These are phyloP conservation scores for Sarcophaga bullata DNA, from an alignment of 1,140 invertebrate genomes.

Conservation along the genomic window DNA sequence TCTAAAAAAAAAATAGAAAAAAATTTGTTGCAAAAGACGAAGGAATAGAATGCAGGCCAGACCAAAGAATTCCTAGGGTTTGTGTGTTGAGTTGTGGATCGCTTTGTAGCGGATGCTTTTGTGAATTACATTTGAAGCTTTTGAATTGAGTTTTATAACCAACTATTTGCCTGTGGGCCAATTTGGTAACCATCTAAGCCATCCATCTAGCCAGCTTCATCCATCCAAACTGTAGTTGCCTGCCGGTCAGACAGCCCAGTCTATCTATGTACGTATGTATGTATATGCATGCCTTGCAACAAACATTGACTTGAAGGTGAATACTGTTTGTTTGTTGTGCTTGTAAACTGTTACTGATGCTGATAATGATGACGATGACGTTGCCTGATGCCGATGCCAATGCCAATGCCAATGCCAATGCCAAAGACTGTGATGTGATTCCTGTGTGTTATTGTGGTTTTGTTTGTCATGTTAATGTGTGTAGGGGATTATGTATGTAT, in stretches of 20 bases:
- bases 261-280: background rate
- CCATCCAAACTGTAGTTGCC: background rate
- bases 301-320: background rate
- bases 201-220: background rate
- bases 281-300: too few relatives aligned
- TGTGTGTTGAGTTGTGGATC: background rate
- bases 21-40: too few relatives aligned
- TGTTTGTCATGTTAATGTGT: background rate
- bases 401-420: background rate
- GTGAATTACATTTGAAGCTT: constrained; percentile 34
- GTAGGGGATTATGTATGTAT: background rate
- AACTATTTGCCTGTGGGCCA: constrained; percentile 34
- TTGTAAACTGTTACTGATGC: background rate
- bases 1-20: too few relatives aligned
- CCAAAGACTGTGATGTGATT: background rate
- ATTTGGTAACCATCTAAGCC: constrained; percentile 22
- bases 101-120: constrained; percentile 6
- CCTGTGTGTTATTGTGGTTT: background rate
- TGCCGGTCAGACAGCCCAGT: background rate
- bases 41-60: too few relatives aligned
- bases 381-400: background rate
- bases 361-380: background rate
- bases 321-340: background rate
- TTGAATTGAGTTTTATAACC: constrained; percentile 29
- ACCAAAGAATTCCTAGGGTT: background rate